Percentiles rank a stretch among this genome's conserved stretches.
phyloP scores from a whole-genome alignment of 37 sponge, comb jelly and placozoan species.

The Petrosia ficiformis region DNA sequence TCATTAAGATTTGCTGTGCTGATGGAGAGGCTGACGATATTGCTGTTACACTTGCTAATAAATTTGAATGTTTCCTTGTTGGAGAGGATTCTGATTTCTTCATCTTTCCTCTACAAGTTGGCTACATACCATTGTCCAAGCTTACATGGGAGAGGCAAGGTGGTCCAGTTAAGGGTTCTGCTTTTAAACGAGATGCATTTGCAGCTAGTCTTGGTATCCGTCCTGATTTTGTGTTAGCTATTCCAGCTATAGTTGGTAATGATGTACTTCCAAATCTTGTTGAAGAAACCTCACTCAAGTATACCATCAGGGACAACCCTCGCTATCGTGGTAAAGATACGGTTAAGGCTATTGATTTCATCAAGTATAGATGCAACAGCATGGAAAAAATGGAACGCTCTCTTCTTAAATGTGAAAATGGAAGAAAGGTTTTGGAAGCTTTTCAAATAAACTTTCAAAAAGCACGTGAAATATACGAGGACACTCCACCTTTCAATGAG shows the following conservation, averaged over 20 bases:
- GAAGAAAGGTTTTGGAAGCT: not conserved
- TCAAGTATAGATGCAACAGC: not conserved
- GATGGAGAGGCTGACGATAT: slow-evolving; percentile 33
- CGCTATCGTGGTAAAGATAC: not conserved
- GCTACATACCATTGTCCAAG: slow-evolving; percentile 26
- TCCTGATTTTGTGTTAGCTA: slow-evolving; percentile 18
- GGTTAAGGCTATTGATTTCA: not conserved
- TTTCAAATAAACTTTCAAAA: not conserved
- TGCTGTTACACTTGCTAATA: slow-evolving; percentile 18
- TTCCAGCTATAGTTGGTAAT: slow-evolving; percentile 24
- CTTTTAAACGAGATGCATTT: slow-evolving; percentile 6
- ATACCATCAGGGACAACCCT: not conserved
- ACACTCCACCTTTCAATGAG: not conserved
- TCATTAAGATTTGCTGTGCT: not conserved
- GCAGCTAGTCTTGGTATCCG: not conserved
- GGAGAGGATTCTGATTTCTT: slow-evolving; percentile 42
- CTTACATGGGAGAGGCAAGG: slow-evolving; percentile 9
- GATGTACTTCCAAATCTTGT: not conserved
- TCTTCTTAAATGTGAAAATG: no score
- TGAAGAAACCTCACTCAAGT: not conserved
- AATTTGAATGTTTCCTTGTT: slow-evolving; percentile 14
- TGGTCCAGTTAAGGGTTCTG: not conserved
- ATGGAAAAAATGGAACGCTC: not conserved
- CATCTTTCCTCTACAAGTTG: slow-evolving; percentile 22
- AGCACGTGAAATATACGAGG: not conserved